A percentile compares a stretch with the other conserved stretches of the same genome.
Conservation (phyloP, 2,888 invertebrate genomes). For the Morpho achilles region DNA sequence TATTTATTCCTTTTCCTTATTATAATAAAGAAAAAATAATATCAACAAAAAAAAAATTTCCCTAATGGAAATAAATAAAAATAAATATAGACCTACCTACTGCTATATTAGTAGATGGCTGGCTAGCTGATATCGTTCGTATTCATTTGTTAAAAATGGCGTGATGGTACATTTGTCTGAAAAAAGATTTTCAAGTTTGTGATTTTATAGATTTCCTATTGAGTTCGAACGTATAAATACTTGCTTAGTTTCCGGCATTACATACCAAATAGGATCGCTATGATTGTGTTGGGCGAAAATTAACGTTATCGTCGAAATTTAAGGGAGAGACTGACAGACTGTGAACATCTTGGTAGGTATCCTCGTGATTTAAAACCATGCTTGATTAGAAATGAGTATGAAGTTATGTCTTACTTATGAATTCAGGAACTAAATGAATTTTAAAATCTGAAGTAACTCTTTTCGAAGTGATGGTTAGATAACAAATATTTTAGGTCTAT, state of each 20-base stretch:
- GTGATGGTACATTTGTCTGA: slow-evolving; percentile 68
- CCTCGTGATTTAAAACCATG: slow-evolving; percentile 50
- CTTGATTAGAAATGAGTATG: slow-evolving; percentile 34
- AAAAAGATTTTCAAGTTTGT: slow-evolving; percentile 64
- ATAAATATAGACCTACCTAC: slow-evolving; percentile 1
- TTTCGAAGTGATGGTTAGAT: slow-evolving; percentile 23
- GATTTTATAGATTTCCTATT: slow-evolving; percentile 56
- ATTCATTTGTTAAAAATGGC: slow-evolving; percentile 78
- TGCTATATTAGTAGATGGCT: slow-evolving; percentile 26
- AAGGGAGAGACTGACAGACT: slow-evolving; percentile 75
- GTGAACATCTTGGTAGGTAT: slow-evolving; percentile 50
- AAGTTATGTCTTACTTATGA: no score
- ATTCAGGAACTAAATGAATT: background rate
- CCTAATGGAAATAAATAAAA: background rate
- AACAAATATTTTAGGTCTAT: slow-evolving; percentile 25
- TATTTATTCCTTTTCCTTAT: no score
- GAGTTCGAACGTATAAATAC: slow-evolving; percentile 43
- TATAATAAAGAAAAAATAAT: no score
- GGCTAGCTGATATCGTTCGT: slow-evolving; percentile 30
- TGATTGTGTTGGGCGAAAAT: slow-evolving; percentile 33
- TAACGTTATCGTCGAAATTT: slow-evolving; percentile 54
- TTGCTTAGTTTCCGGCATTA: slow-evolving; percentile 50
- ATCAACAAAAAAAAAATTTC: no score
- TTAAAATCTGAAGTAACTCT: background rate
- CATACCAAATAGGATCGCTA: slow-evolving; percentile 37